Evolutionary conservation across 2,888 invertebrate species (phyloP), one percentile per base, ranked within the genome.

Genomic region (Capitulum mitella): DNA sequence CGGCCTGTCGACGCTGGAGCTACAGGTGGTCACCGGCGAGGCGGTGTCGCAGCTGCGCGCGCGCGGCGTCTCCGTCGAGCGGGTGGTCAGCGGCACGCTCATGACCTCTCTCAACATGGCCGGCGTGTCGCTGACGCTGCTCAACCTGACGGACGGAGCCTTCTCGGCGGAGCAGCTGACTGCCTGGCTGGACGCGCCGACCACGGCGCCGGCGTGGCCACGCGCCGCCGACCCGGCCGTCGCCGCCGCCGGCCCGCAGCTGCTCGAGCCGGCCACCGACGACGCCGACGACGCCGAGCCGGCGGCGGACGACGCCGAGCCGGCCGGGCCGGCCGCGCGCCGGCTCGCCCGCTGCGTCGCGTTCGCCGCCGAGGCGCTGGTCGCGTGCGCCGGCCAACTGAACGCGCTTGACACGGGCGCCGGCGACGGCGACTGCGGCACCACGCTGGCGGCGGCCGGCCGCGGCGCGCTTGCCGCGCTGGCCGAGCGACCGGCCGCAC

Each of bases 31-130:
- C 19, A 89, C 89, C 78, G 88, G 88, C 14, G 92, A 93, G 85
- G 88, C 90, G 0, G 87, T 90, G 43, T 85, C 86, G 26, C 90
- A 90, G 84, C 86, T 81, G 26, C 58, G 80, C 78, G 12, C 34
- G 81, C 86, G 85, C 78, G 85, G 87, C 10, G 87, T 90, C 58
- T 83, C 79, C 77, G 86, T 89, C 6, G 87, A 87, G 80, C 88
- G 91, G 51, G 86, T 89, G 58, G 89, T 88, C 84, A 87, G 88
- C 80, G 90, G 90, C 12, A 83, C 86, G 10, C 87, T 91, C 81
- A 90, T 93, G 86, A 92, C 93, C 0, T 93, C 93, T 0, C 85
- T 94, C 76, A 91, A 93, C 83, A 92, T 92, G 89, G 89, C 90
- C 78, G 94, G 94, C 14, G 88, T 93, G 82, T 92, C 92, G 82